Percentiles rank a stretch among this genome's conserved stretches.
Evolutionary conservation across 2,797 vertebrate genomes (phyloP).

Genomic region (Lithobates sylvaticus): DNA sequence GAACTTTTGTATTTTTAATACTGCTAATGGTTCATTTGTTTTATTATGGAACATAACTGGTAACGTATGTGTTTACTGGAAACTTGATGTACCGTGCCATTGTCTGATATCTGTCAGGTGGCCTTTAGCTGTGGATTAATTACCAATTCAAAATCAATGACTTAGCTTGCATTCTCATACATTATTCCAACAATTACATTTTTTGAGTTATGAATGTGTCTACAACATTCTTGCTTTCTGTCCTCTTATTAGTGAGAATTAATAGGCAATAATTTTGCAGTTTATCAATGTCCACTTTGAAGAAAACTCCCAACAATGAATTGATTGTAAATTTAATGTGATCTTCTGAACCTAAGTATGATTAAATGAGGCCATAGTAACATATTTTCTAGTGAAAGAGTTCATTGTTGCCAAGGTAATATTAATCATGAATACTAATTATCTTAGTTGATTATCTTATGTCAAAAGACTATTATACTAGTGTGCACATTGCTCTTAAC

Average conservation of each 20-base stretch:
- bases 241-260: constrained; percentile 38
- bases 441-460: constrained; percentile 22
- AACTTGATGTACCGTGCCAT: constrained; percentile 13
- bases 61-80: constrained; percentile 23
- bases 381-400: constrained; percentile 26
- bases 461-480: constrained; percentile 16
- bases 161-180: constrained; percentile 10
- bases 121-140: constrained; percentile 31
- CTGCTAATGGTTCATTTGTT: neutral
- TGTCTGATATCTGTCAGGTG: constrained; percentile 24
- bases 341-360: constrained; percentile 44
- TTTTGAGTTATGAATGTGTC: constrained; percentile 44
- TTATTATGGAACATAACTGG: neutral
- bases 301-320: constrained; percentile 41
- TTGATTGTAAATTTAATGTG: constrained; percentile 44
- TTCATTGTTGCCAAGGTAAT: constrained; percentile 25
- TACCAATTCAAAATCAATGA: constrained; percentile 52
- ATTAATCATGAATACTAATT: constrained; percentile 37
- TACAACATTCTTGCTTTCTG: constrained; percentile 45
- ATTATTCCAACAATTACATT: constrained; percentile 31
- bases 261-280: constrained; percentile 42
- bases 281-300: constrained; percentile 51
- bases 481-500: constrained; percentile 16
- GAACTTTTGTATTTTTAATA: neutral
- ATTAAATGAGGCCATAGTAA: constrained; percentile 20